Evolutionary conservation across 2,797 vertebrate species (phyloP).

Genomic region (Enteromius treurensis): DNA sequence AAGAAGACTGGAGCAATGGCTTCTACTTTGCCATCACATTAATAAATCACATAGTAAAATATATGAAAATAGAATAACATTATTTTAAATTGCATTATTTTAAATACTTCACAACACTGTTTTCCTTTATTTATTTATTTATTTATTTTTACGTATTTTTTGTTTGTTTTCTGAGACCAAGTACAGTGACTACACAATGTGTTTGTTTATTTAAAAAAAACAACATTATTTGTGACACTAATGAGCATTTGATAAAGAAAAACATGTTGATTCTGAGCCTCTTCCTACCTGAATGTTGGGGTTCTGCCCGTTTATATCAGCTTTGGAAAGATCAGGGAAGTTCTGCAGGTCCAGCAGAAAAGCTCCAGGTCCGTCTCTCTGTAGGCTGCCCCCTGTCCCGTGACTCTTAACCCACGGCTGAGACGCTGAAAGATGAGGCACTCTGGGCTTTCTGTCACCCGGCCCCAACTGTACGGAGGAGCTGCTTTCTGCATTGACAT

Average conservation of each 20-base stretch:
- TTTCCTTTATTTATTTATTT: neutral
- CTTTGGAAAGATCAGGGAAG: slow-evolving; percentile 96
- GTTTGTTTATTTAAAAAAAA: neutral
- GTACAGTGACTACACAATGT: neutral
- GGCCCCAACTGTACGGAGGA: slow-evolving; percentile 68
- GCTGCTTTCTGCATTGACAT: slow-evolving; percentile 77
- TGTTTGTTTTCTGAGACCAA: neutral
- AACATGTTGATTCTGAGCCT: neutral
- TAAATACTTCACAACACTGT: neutral
- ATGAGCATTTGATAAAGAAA: neutral
- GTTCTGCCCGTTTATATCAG: slow-evolving; percentile 95
- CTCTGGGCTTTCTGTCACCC: slow-evolving; percentile 73
- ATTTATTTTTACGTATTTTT: no score
- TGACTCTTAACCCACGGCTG: slow-evolving; percentile 80
- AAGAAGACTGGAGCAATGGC: neutral
- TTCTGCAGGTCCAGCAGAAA: slow-evolving; percentile 95
- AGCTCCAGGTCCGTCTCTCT: slow-evolving; percentile 87
- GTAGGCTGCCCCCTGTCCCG: slow-evolving; percentile 77
- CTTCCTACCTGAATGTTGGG: slow-evolving; percentile 94
- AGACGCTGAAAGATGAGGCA: slow-evolving; percentile 77
- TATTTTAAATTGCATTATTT: neutral
- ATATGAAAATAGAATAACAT: neutral
- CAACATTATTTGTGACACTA: no score
- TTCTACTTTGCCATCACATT: neutral
- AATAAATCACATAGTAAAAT: neutral